Base-by-base conservation (phyloP, 1,140 invertebrate species). In the Drosophila arizonae region DNA sequence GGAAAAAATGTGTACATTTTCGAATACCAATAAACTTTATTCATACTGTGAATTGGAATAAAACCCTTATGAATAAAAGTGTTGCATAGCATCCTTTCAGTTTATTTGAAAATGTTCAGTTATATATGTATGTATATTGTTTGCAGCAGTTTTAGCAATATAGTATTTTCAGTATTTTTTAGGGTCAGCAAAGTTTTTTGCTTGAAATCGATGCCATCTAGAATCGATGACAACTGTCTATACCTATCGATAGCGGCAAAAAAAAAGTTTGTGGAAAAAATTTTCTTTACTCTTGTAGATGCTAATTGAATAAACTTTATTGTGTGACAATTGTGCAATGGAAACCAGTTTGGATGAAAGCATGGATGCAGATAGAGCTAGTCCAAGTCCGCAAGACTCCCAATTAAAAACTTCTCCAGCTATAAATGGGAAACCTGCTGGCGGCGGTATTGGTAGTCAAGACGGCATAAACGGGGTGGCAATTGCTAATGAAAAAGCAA, bases 281-380 rank as follows among this genome's bases (percentile, higher is more conserved):
- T 66, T 69, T 63, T 46, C 33, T 57, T 63, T 58, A 75, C 63
- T 45, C 46, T 80, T 69, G 21, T 77, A 81, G 84, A 86, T 78
- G 78, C 41, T 71, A 72, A 78, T 50, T 45, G 9, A 57, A 55
- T 43, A 61, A 11, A 68, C 46, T n/a, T 24, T 43, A 33, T 39
- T 57, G 28, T 50, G 45, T 63, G 26, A 54, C 66, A 54, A 64
- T 55, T 69, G 46, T 73, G 52, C 56, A 80, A 88, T 88, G 84
- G 84, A 88, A 84, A 63, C 77, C 11, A 84, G 63, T 63, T 72
- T 81, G 68, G 82, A 88, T 6, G 84, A 88, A 30, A 88, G 52
- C 41, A 84, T 88, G 71, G 84, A 88, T 33, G 62, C 77, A 13
- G 84, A 88, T 24, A 57, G 45, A n/a, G 60, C 55, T 30, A 84